Base-by-base conservation (phyloP, 2,797 vertebrate genomes). In the Poliocrania exsul region DNA sequence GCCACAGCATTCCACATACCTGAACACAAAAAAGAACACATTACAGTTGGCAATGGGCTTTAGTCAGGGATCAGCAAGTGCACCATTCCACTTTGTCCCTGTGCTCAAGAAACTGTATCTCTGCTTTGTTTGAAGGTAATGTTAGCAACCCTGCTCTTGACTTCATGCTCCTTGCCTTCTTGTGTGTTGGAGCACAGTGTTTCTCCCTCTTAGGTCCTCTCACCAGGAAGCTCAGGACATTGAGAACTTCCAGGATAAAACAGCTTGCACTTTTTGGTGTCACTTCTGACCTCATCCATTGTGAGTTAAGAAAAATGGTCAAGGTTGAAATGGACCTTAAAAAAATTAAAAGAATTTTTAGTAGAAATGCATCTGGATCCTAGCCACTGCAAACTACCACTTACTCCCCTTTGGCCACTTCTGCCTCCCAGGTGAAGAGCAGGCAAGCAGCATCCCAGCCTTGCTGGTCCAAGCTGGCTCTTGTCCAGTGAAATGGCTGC, bases 381-480 rank as follows among this genome's bases (percentile, higher is more conserved):
- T 6, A 65, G 37, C 24, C 13, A 42, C 18, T 44, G 28, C 1
- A 1, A 90, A 44, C 10, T 26, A 13, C 33, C 2, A 3, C 0
- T 0, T 73, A 20, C 9, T 28, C 70, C 21, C 28, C 38, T 72
- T 56, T 33, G 50, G 24, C 58, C 0, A 0, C 49, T 87, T 51
- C 18, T 2, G 3, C 54, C 1, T 1, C 16, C 14, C 0, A 0
- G 6, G 24, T 38, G 67, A 75, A 58, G 21, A 61, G 58, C 33
- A 71, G 40, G 37, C 56, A 46, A 54, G 26, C 50, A 51, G 38
- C 46, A 64, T 42, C 50, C 18, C 78, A 75, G n/a, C 16, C 46
- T 75, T 61, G 47, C 73, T 50, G 26, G 57, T 65, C 54, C 2
- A 3, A 38, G 23, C 35, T 67, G 57, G 33, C 25, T 88, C 46